Conservation (phyloP, 2,888 invertebrate species). For the Hypomecis punctinalis region DNA sequence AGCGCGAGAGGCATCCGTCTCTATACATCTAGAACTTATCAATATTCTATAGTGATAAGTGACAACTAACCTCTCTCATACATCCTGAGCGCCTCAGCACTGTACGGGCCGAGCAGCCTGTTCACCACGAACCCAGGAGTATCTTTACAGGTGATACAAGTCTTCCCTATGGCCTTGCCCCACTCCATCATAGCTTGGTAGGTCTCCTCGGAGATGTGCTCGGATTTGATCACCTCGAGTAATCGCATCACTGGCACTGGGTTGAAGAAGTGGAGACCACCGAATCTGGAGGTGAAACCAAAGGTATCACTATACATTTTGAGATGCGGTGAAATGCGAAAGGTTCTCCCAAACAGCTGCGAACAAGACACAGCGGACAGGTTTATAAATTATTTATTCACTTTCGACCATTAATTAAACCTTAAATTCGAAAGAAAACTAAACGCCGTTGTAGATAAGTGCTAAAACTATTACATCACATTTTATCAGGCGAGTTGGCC, state of each 20-base stretch:
- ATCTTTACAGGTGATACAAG: constrained; percentile 94
- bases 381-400: too few relatives aligned
- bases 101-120: constrained; percentile 92
- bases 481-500: too few relatives aligned
- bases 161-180: constrained; percentile 93
- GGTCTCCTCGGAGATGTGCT: constrained; percentile 91
- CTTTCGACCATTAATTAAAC: too few relatives aligned
- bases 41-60: too few relatives aligned
- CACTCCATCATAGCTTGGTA: constrained; percentile 90
- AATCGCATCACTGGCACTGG: constrained; percentile 96
- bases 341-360: too few relatives aligned
- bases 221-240: constrained; percentile 91
- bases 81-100: constrained; percentile 93
- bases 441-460: too few relatives aligned
- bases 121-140: constrained; percentile 97
- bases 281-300: constrained; percentile 82
- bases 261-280: constrained; percentile 96
- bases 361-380: too few relatives aligned
- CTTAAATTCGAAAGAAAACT: too few relatives aligned
- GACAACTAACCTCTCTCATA: constrained; percentile 89
- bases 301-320: too few relatives aligned
- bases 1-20: too few relatives aligned
- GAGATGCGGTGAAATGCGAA: not conserved
- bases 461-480: too few relatives aligned
- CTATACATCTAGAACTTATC: too few relatives aligned